Evolutionary conservation across 2,888 invertebrate species (phyloP), one percentile per base, ranked within the genome.

Genomic region (Pediacus dermestoides): DNA sequence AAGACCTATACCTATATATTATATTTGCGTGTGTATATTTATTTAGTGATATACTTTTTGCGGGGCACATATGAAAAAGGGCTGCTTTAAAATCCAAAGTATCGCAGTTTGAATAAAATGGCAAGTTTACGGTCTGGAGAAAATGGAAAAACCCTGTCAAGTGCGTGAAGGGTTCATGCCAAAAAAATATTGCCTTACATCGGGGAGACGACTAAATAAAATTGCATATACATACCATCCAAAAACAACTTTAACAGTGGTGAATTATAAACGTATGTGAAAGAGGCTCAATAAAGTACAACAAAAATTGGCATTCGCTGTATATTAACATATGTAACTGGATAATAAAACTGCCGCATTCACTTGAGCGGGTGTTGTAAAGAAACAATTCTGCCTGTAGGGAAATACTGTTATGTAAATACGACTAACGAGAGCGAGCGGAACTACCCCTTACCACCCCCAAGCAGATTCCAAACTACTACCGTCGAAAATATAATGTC

Each of bases 341-440:
- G n/a, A n/a, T n/a, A n/a, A n/a, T n/a, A n/a, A n/a, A n/a, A n/a
- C n/a, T n/a, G n/a, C n/a, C n/a, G n/a, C n/a, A n/a, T n/a, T n/a
- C n/a, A n/a, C n/a, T n/a, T n/a, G n/a, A n/a, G n/a, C n/a, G n/a
- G 8, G 18, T 18, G 18, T 33, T 34, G 40, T 44, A 47, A 49
- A 50, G 50, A 51, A 53, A 51, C 53, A 53, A 53, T 53, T 49
- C 49, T 34, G 45, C 42, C 53, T 44, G 38, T 16, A 34, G 51
- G 51, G 52, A 49, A 44, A 43, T 44, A 44, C 44, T 39, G 46
- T 49, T 49, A 49, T 49, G 49, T 49, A 49, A 49, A 49, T 49
- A 49, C 38, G 38, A 39, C 49, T 46, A 46, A 49, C 46, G 46
- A 46, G 46, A 44, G 39, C 44, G 36, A 12, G 7, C 26, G 7